Evolutionary conservation across 2,888 invertebrate genomes (phyloP), one percentile per base, ranked within the genome.

Genomic region (Eupithecia dodoneata): DNA sequence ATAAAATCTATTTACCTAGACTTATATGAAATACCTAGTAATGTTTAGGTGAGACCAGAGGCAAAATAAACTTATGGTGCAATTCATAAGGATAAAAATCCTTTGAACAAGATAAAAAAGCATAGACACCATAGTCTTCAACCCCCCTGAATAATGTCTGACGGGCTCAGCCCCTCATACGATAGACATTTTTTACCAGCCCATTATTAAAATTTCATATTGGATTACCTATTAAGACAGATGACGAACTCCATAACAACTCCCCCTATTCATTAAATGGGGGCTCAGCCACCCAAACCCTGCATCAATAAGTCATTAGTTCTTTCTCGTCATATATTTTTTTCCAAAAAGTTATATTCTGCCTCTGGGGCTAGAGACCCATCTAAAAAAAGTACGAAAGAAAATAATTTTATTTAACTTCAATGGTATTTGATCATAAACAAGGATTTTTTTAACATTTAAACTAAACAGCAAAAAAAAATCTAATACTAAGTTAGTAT

Each of bases 1-100:
- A 75, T 73, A 80, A 74, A 76, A 80, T 75, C 67, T 73, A 79
- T 63, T 71, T 72, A 72, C n/a, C 77, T 76, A 74, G 49, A 78
- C 76, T 75, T 76, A 76, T 5, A 70, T 76, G 66, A 65, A 71
- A 74, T 59, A 74, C 66, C 45, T 47, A 10, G 55, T 52, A 30
- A n/a, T 30, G 18, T 1, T 30, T 72, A 45, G 63, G 13, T 18
- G 45, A 13, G 45, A 13, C 47, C 3, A 15, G 15, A 49, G 66
- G 47, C 44, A 66, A 47, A 47, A 65, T 15, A 41, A 15, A 63
- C 30, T 63, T 63, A 30, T 30, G 4, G 18, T 63, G 30, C 59
- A 59, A 63, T 59, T 59, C 18, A 59, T 10, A 59, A 9, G 59
- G 12, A 6, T 55, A 3, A 55, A 55, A n/a, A 15, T 1, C 5